Conservation (phyloP, 2,797 vertebrate genomes). For the Huso huso region DNA sequence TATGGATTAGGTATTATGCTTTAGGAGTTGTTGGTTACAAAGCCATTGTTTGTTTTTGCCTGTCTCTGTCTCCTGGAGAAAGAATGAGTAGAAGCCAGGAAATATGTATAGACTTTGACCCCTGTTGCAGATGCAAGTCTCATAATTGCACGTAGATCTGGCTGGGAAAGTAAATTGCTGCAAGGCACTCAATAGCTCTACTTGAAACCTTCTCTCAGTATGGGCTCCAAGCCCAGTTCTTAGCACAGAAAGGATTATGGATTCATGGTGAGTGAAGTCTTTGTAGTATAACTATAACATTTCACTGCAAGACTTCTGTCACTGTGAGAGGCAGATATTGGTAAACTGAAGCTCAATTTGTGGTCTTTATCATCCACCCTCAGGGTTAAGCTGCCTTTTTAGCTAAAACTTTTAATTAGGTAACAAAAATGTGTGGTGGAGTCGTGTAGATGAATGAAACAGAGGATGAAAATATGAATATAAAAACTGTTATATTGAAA, state of each 20-base stretch:
- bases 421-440: too few species aligned
- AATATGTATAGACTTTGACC: constrained; percentile 8
- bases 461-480: too few species aligned
- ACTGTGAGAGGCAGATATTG: background rate
- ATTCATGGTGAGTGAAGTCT: constrained; percentile 1
- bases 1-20: too few species aligned
- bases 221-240: too few species aligned
- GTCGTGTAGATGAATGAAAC: too few species aligned
- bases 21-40: background rate
- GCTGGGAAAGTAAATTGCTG: background rate
- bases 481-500: too few species aligned
- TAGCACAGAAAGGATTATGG: background rate
- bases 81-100: constrained; percentile 1
- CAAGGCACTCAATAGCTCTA: constrained; percentile 6
- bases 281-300: background rate
- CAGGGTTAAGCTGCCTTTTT: background rate
- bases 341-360: background rate
- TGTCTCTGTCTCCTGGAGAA: background rate
- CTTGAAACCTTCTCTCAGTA: background rate
- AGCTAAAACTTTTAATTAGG: too few species aligned
- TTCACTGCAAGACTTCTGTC: background rate
- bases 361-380: background rate
- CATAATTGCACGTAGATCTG: constrained; percentile 4
- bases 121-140: constrained; percentile 3
- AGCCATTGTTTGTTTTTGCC: background rate